Evolutionary conservation across 2,888 invertebrate species (phyloP).

Genomic region (Tenthredo scrophulariae): DNA sequence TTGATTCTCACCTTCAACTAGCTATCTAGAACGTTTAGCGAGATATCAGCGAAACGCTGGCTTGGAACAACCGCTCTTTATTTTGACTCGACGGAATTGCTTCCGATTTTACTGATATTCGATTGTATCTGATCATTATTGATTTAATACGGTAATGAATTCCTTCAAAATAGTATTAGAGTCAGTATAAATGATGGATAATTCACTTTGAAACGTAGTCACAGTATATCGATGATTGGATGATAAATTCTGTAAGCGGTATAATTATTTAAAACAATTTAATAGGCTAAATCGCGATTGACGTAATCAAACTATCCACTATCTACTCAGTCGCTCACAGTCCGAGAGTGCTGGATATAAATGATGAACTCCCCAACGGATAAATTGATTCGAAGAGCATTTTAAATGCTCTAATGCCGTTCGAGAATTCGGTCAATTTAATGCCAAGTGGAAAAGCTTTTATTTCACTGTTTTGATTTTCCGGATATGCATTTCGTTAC

Average conservation of each 20-base stretch:
- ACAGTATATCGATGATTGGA: not conserved
- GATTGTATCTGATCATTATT: not conserved
- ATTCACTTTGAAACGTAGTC: not conserved
- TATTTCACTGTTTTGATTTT: not conserved
- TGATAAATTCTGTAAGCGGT: not conserved
- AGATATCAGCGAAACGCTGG: not conserved
- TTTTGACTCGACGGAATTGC: not conserved
- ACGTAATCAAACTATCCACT: not conserved
- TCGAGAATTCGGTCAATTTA: not conserved
- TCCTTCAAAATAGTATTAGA: not conserved
- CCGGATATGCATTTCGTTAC: not conserved
- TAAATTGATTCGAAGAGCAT: not conserved
- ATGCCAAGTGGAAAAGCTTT: not conserved
- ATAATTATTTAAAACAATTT: not conserved
- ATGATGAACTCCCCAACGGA: not conserved
- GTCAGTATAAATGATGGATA: not conserved
- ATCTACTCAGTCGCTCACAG: not conserved
- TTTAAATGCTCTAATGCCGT: not conserved
- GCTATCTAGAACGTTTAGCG: not conserved
- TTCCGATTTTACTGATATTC: not conserved
- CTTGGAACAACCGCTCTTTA: not conserved
- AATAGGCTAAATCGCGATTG: not conserved
- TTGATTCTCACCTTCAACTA: not conserved
- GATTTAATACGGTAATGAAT: not conserved
- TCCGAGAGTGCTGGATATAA: not conserved